Evolutionary conservation across 2,888 invertebrate species (phyloP), one percentile per base, ranked within the genome.

Genomic region (Apoda limacodes): DNA sequence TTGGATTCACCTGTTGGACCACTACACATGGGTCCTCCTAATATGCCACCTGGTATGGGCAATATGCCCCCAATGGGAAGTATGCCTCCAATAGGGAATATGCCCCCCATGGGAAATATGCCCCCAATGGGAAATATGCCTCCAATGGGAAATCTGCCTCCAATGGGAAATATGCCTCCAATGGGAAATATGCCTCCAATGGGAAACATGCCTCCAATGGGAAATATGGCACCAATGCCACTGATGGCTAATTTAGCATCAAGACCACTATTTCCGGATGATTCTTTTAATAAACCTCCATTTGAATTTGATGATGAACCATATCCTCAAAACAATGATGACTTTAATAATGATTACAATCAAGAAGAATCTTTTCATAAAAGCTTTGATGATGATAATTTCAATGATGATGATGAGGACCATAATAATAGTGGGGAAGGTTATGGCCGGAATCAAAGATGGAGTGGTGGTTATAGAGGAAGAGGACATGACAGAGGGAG

Each of bases 241-340:
- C 43, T 37, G 1, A 40, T 49, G 39, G 40, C 39, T 19, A 55
- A 49, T 22, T 57, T 60, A 53, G 55, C 56, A 11, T 52, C 55
- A 5, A 50, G 54, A 19, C 62, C 67, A 21, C 60, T 63, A 9
- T 76, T 67, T 39, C 34, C 57, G 14, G 75, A 76, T 36, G 75
- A 78, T 53, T 72, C 72, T 14, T 76, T 54, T 40, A 72, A 67
- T 40, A 76, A 80, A 50, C 59, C 64, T 13, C 61, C 59, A 37
- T 76, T 55, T 42, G 72, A 72, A 44, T 51, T 56, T 23, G 51
- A 53, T 10, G 70, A 54, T 46, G 65, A 67, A 38, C 52, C 53
- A 38, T 75, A 56, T 39, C 52, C 60, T 13, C 67, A 66, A 35
- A 67, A 66, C 40, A 63, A 68, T 43, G 63, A 67, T 2, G 58